Conservation (phyloP, 2,797 vertebrate species). For the Chaunax sp. region DNA sequence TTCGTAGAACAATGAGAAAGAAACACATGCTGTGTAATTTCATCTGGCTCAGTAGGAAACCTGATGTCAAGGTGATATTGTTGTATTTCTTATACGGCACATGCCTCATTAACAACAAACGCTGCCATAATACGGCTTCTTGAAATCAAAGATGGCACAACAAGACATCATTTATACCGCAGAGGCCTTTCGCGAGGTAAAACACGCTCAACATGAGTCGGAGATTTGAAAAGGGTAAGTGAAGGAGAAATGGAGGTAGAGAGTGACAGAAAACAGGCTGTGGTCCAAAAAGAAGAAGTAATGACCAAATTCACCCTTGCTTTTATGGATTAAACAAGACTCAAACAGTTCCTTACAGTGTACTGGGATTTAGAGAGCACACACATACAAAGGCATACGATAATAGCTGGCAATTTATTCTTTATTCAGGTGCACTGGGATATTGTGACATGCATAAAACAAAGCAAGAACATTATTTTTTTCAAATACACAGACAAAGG, state of each 20-base stretch:
- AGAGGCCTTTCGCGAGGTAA: conserved; percentile 16
- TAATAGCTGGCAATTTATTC: background rate
- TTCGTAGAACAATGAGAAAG: conserved; percentile 49
- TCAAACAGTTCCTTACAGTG: conserved; percentile 12
- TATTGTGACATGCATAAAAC: too few species aligned
- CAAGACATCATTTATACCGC: conserved; percentile 34
- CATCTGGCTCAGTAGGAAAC: background rate
- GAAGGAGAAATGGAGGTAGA: conserved; percentile 6
- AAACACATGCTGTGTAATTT: too few species aligned
- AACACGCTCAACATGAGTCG: conserved; percentile 4
- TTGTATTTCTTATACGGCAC: conserved; percentile 8
- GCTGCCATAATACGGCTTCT: conserved; percentile 20
- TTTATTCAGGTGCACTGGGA: background rate
- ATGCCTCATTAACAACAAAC: conserved; percentile 49
- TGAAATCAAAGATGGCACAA: conserved; percentile 50
- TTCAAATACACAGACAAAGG: too few species aligned
- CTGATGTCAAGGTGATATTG: conserved; percentile 34
- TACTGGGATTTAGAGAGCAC: conserved; percentile 23
- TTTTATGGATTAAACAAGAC: conserved; percentile 45
- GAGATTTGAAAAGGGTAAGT: conserved; percentile 9
- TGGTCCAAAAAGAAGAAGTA: conserved; percentile 28
- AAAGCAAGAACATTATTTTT: too few species aligned
- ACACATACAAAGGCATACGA: background rate
- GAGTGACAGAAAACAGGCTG: conserved; percentile 4
- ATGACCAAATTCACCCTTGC: conserved; percentile 32